Evolutionary conservation across 2,888 invertebrate species (phyloP).

Genomic region (Dryadula phaetusa): DNA sequence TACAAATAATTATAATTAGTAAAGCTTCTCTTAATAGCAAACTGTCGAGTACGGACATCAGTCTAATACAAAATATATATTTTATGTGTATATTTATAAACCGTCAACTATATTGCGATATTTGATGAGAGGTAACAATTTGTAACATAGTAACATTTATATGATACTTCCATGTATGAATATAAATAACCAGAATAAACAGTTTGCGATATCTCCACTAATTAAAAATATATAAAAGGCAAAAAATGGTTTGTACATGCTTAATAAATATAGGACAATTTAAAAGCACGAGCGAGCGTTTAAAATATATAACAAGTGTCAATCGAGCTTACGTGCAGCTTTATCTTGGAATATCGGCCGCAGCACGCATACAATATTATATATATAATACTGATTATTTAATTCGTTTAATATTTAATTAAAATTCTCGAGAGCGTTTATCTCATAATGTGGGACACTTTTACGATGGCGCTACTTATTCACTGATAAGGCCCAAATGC

Average conservation of each 20-base stretch:
- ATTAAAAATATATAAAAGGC: slow-evolving; percentile 51
- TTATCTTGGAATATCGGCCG: slow-evolving; percentile 71
- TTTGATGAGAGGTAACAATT: slow-evolving; percentile 33
- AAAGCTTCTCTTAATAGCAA: slow-evolving; percentile 68
- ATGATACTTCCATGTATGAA: slow-evolving; percentile 28
- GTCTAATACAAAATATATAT: slow-evolving; percentile 32
- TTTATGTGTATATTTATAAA: slow-evolving; percentile 28
- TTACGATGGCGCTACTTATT: slow-evolving; percentile 82
- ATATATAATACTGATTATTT: slow-evolving; percentile 84
- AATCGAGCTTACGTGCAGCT: slow-evolving; percentile 64
- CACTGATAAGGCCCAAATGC: slow-evolving; percentile 74
- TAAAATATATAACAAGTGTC: slow-evolving; percentile 62
- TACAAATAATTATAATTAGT: slow-evolving; percentile 66
- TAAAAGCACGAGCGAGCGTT: slow-evolving; percentile 54
- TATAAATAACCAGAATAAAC: slow-evolving; percentile 51
- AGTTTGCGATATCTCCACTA: slow-evolving; percentile 59
- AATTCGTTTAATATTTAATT: slow-evolving; percentile 84
- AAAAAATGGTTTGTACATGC: slow-evolving; percentile 59
- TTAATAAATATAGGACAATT: slow-evolving; percentile 54
- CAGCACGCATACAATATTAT: slow-evolving; percentile 79
- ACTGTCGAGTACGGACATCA: slow-evolving; percentile 60
- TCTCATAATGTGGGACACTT: slow-evolving; percentile 84
- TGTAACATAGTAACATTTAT: slow-evolving; percentile 30
- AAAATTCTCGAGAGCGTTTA: slow-evolving; percentile 82
- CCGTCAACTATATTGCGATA: slow-evolving; percentile 32